Percentiles rank a stretch among this genome's conserved stretches.
Conservation (phyloP, 2,113 vertebrate genomes). For the Trachemys scripta region DNA sequence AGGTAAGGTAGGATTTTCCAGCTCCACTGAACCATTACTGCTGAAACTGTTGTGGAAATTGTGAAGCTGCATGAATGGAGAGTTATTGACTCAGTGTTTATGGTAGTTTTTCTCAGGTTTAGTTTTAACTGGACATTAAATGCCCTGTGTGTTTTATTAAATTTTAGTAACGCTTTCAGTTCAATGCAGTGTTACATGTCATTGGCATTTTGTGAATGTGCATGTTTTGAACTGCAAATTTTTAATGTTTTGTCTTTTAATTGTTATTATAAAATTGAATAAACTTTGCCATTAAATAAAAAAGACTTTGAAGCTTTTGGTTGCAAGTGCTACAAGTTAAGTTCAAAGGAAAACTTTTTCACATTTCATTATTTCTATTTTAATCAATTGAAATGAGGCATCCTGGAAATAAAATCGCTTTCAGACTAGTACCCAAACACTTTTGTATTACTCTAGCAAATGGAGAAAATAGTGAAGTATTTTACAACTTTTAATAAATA, state of each 20-base stretch:
- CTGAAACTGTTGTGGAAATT: conserved; percentile 83
- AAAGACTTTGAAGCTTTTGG: conserved; percentile 9
- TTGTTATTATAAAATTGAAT: conserved; percentile 85
- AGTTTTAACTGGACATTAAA: conserved; percentile 81
- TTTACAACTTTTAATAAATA: background rate
- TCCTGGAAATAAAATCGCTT: background rate
- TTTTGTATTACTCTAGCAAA: background rate
- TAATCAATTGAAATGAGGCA: background rate
- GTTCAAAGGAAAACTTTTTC: background rate
- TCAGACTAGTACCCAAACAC: background rate
- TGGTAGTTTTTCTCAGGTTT: conserved; percentile 88
- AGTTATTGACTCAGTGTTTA: conserved; percentile 84
- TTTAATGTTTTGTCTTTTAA: conserved; percentile 94
- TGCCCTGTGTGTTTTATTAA: conserved; percentile 89
- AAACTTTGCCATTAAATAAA: conserved; percentile 81
- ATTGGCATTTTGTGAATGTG: conserved; percentile 92
- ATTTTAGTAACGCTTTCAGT: conserved; percentile 75
- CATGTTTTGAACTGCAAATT: conserved; percentile 96
- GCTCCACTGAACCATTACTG: conserved; percentile 83
- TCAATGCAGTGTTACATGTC: conserved; percentile 82
- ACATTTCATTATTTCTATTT: background rate
- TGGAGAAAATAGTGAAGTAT: background rate
- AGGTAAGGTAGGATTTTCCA: conserved; percentile 71
- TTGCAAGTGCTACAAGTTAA: conserved; percentile 12
- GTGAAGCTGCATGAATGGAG: conserved; percentile 91